These are phyloP conservation scores for Oscheius sp. DNA, from an alignment of 2,888 invertebrate genomes.

Conservation along the genomic window DNA sequence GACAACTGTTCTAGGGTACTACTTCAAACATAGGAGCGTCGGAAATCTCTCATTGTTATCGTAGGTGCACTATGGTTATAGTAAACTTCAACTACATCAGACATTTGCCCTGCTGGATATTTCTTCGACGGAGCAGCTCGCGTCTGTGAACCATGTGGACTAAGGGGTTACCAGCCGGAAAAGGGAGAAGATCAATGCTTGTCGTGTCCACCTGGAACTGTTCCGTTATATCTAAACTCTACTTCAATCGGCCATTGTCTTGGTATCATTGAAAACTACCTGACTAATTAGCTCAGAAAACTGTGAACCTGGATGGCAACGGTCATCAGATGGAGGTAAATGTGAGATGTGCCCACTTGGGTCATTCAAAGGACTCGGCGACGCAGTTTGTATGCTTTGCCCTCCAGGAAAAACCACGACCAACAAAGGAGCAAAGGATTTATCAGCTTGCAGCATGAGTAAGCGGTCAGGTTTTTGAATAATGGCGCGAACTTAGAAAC, in stretches of 20 bases:
- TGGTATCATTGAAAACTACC: conserved; percentile 27
- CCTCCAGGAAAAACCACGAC: conserved; percentile 57
- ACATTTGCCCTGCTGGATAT: conserved; percentile 54
- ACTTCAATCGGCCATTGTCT: conserved; percentile 53
- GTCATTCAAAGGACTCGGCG: conserved; percentile 50
- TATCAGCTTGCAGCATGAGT: conserved; percentile 50
- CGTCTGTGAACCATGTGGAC: conserved; percentile 57
- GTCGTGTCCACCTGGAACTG: conserved; percentile 52
- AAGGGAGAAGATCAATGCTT: conserved; percentile 51
- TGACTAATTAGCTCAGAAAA: conserved; percentile 39
- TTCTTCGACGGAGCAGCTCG: conserved; percentile 49
- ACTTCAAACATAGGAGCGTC: conserved; percentile 16
- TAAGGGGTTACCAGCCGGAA: conserved; percentile 50
- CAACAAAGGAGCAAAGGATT: conserved; percentile 48
- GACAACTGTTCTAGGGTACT: conserved; percentile 7
- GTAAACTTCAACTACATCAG: conserved; percentile 25
- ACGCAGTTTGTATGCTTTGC: conserved; percentile 58
- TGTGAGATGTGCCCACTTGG: conserved; percentile 59
- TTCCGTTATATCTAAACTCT: conserved; percentile 53
- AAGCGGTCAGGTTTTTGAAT: conserved; percentile 28
- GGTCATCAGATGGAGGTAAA: conserved; percentile 44
- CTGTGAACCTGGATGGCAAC: conserved; percentile 54
- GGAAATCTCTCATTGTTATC: conserved; percentile 24
- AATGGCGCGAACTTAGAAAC: conserved; percentile 42
- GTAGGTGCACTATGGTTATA: neutral